Conservation (phyloP, 2,888 invertebrate species). For the Syrphus vitripennis region DNA sequence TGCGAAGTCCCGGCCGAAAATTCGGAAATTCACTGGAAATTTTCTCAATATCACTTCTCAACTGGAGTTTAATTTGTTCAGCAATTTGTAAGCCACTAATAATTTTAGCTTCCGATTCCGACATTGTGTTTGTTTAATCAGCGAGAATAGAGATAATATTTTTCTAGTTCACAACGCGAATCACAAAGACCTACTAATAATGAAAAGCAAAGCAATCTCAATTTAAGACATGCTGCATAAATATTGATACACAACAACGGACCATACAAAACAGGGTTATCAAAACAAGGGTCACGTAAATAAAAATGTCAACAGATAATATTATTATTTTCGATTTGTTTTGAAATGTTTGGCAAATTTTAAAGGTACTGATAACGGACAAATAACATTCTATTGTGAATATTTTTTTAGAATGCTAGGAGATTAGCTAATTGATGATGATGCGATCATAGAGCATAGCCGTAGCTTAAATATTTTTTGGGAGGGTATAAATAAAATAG, state of each 20-base stretch:
- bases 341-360: background rate
- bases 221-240: background rate
- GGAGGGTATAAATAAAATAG: too few relatives aligned
- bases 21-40: slow-evolving; percentile 83
- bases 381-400: background rate
- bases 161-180: background rate
- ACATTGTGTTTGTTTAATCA: slow-evolving; percentile 71
- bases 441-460: background rate
- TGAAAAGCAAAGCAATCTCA: background rate
- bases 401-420: background rate
- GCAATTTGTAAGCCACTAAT: slow-evolving; percentile 87
- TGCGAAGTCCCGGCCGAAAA: slow-evolving; percentile 91
- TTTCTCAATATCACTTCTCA: slow-evolving; percentile 85
- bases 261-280: background rate
- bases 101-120: slow-evolving; percentile 80
- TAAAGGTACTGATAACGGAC: background rate
- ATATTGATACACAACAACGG: background rate
- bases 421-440: background rate
- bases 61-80: slow-evolving; percentile 87
- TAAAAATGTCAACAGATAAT: background rate
- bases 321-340: background rate
- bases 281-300: background rate
- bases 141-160: background rate
- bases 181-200: background rate
- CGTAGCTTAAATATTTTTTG: background rate